Evolutionary conservation across 2,797 vertebrate species (phyloP).

Genomic region (Xenopus petersii): DNA sequence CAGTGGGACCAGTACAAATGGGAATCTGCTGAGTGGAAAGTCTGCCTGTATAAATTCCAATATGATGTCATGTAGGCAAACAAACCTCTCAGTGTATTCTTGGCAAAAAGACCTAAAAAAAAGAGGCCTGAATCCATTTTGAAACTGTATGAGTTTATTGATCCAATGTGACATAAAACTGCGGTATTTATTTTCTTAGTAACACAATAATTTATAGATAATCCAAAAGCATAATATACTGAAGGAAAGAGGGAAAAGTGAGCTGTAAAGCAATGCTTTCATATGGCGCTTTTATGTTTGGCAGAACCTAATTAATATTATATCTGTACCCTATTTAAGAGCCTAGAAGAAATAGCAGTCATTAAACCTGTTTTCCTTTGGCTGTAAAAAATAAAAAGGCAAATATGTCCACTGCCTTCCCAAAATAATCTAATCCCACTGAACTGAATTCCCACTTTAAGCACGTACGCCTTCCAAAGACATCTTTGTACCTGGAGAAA

Average conservation of each 20-base stretch:
- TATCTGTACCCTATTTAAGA: not conserved
- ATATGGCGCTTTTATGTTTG: not conserved
- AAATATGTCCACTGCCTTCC: not conserved
- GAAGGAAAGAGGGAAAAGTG: conserved; percentile 19
- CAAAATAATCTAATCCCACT: not conserved
- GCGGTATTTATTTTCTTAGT: conserved; percentile 38
- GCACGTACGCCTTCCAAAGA: not conserved
- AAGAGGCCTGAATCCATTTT: conserved; percentile 11
- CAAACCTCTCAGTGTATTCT: conserved; percentile 37
- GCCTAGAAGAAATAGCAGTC: not conserved
- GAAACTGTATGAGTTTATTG: conserved; percentile 46
- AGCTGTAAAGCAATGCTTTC: conserved; percentile 1
- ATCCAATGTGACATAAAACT: conserved; percentile 44
- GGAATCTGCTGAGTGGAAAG: conserved; percentile 36
- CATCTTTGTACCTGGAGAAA: not conserved
- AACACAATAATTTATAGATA: conserved; percentile 31
- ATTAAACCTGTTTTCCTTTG: not conserved
- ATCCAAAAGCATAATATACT: conserved; percentile 25
- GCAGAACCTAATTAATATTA: not conserved
- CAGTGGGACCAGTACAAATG: conserved; percentile 43
- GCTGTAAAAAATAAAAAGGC: not conserved
- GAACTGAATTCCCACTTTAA: not conserved
- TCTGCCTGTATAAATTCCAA: conserved; percentile 40
- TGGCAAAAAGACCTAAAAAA: conserved; percentile 46
- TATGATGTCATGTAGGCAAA: conserved; percentile 53